phyloP scores from a whole-genome alignment of 2,797 vertebrate genomes.

The Brotula barbata region DNA sequence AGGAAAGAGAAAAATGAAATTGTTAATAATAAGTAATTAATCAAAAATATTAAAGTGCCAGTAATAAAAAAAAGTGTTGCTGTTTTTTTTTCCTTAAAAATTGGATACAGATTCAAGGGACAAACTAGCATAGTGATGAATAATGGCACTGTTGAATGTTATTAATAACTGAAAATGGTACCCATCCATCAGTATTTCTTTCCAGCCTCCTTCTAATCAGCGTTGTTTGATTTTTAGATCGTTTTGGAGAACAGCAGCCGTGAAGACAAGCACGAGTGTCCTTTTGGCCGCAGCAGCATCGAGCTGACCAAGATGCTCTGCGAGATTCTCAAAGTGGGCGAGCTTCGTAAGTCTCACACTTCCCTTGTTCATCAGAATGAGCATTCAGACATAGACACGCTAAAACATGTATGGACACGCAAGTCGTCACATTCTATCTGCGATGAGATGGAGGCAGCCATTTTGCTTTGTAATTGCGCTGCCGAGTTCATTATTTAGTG shows the following conservation, averaged over 20 bases:
- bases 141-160: no score
- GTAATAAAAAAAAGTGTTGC: no score
- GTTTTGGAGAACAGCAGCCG: constrained; percentile 96
- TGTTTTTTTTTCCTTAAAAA: no score
- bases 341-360: constrained; percentile 92
- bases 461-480: constrained; percentile 65
- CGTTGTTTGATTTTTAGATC: constrained; percentile 82
- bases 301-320: constrained; percentile 96
- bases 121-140: no score
- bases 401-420: constrained; percentile 4
- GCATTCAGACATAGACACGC: constrained; percentile 16
- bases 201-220: no score
- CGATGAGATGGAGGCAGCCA: constrained; percentile 54
- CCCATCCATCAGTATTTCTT: no score
- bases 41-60: no score
- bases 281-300: constrained; percentile 95
- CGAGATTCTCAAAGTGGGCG: constrained; percentile 96
- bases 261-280: constrained; percentile 97
- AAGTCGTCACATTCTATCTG: constrained; percentile 14
- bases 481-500: constrained; percentile 69
- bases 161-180: no score
- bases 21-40: no score
- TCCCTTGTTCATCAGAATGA: constrained; percentile 7
- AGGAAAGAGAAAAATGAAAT: no score
- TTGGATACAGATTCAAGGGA: no score